These are phyloP conservation scores for Zele albiditarsus DNA, from an alignment of 2,888 invertebrate genomes.

Conservation along the genomic window DNA sequence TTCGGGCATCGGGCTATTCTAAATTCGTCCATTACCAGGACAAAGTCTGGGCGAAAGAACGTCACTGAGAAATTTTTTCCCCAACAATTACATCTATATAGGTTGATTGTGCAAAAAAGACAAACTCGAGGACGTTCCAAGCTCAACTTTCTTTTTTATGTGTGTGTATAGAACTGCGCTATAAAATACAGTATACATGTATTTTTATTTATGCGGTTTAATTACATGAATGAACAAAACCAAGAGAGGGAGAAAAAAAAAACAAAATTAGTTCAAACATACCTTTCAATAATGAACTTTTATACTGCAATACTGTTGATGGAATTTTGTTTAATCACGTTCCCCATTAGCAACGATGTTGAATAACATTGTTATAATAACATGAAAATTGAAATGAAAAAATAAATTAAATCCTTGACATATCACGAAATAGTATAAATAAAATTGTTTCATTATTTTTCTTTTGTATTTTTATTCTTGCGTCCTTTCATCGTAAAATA, in stretches of 20 bases:
- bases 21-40: slow-evolving; percentile 47
- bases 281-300: slow-evolving; percentile 40
- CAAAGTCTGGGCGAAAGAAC: neutral
- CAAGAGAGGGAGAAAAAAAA: slow-evolving; percentile 5
- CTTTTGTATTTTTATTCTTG: neutral
- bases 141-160: neutral
- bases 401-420: slow-evolving; percentile 14
- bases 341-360: neutral
- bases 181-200: neutral
- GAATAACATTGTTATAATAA: neutral
- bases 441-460: neutral
- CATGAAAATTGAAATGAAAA: slow-evolving; percentile 31
- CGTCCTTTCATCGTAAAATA: slow-evolving; percentile 61
- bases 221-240: neutral
- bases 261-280: slow-evolving; percentile 36
- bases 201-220: neutral
- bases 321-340: neutral
- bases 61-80: slow-evolving; percentile 26
- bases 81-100: neutral
- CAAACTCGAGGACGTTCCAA: neutral
- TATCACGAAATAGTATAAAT: neutral
- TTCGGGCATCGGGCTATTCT: slow-evolving; percentile 48
- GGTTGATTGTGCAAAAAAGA: neutral
- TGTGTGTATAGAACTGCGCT: neutral
- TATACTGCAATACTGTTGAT: slow-evolving; percentile 34